A percentile compares a stretch with the other conserved stretches of the same genome.
phyloP scores from a whole-genome alignment of 2,113 vertebrate species.

The Petromus typicus region DNA sequence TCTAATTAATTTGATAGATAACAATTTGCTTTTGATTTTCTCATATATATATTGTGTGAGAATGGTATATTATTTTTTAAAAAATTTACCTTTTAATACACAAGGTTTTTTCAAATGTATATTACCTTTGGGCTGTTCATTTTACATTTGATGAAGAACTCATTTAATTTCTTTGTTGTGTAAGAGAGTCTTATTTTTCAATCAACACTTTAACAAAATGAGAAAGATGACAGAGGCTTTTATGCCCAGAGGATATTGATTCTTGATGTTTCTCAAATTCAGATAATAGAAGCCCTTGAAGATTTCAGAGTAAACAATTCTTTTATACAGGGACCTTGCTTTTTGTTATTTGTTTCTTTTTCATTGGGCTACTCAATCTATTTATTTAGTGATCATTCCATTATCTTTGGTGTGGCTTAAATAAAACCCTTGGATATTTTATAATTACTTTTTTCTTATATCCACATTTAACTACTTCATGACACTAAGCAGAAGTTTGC shows the following conservation, averaged over 20 bases:
- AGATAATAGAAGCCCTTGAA: not conserved
- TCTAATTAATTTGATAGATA: not conserved
- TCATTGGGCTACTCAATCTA: not conserved
- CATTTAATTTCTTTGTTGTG: not conserved
- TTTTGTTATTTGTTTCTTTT: not conserved
- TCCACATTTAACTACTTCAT: not conserved
- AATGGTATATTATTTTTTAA: not conserved
- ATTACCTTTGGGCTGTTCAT: not conserved
- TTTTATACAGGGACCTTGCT: not conserved
- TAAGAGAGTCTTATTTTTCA: not conserved
- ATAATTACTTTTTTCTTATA: not conserved
- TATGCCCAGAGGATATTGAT: not conserved
- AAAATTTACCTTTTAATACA: not conserved
- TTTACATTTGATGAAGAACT: not conserved
- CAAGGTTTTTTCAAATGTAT: not conserved
- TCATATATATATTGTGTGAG: not conserved
- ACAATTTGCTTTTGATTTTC: not conserved
- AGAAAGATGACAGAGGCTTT: not conserved
- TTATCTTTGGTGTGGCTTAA: not conserved
- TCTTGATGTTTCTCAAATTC: not conserved
- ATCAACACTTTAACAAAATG: not conserved
- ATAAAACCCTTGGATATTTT: not conserved
- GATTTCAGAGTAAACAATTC: not conserved
- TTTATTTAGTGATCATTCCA: not conserved
- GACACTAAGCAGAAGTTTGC: not conserved